A percentile compares a stretch with the other conserved stretches of the same genome.
Conservation (phyloP, 2,888 invertebrate species). For the Podabrus alpinus region DNA sequence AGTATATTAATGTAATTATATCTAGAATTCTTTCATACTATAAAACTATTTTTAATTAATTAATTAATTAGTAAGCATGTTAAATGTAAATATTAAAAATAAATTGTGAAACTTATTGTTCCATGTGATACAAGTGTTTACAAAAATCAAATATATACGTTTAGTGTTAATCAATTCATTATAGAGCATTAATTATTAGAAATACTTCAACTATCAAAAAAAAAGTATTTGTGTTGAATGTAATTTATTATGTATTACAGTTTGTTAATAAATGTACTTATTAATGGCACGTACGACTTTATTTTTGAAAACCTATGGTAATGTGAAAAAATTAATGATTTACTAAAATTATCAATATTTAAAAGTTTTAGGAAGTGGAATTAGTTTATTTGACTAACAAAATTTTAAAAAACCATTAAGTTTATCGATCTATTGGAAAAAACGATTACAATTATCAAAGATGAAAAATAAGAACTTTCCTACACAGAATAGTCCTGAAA, state of each 20-base stretch:
- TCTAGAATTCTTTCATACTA: not conserved
- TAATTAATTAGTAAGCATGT: not conserved
- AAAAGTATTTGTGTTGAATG: conserved; percentile 37
- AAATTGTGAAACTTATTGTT: not conserved
- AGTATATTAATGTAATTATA: not conserved
- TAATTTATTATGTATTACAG: conserved; percentile 45
- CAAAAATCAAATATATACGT: not conserved
- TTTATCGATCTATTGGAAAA: too few relatives aligned
- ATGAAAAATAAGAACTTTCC: too few relatives aligned
- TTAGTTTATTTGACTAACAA: too few relatives aligned
- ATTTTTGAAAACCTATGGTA: not conserved
- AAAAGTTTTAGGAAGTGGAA: too few relatives aligned
- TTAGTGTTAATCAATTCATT: not conserved
- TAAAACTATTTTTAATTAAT: not conserved
- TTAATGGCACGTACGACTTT: conserved; percentile 9
- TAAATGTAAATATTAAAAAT: not conserved
- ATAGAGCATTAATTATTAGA: not conserved
- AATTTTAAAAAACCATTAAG: too few relatives aligned
- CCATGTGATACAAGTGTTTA: not conserved
- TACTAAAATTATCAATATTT: too few relatives aligned
- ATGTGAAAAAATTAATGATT: too few relatives aligned
- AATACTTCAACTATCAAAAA: not conserved
- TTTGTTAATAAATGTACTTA: conserved; percentile 40
- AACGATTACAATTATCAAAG: too few relatives aligned
- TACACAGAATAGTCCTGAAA: too few relatives aligned